Evolutionary conservation across 2,888 invertebrate species (phyloP), one percentile per base, ranked within the genome.

Genomic region (Biston stratarius): DNA sequence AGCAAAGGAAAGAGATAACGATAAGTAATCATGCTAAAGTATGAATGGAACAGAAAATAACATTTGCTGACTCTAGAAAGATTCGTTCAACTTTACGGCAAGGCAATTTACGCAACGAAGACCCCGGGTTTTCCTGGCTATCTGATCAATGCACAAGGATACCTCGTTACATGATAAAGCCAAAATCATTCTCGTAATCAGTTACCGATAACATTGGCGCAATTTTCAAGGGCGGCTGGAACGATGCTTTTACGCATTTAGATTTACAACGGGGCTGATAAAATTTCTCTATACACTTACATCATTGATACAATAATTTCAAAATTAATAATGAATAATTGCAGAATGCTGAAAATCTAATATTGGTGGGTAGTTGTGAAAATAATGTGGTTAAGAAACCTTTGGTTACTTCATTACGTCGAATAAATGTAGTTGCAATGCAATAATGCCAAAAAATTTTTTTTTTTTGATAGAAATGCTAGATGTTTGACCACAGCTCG

Each of bases 161-260:
- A 70, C 55, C 61, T 69, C 64, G 66, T 70, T 70, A 58, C 62
- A 49, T 66, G 70, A 71, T 67, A 73, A 64, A 69, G 64, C 70
- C 74, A 76, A 76, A 79, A 83, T 83, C 80, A 77, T 77, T 66
- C 61, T 70, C 69, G 84, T 87, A 87, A 91, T 91, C 91, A 83
- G 84, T 79, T 73, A 81, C 71, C 79, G 92, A 92, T 92, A 90
- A 90, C 87, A 85, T 88, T 84, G 81, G 79, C 78, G 76, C 73
- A 77, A 73, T 77, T 84, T 83, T 89, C 90, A 92, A 90, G 91
- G 91, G 78, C 85, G 80, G 69, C 69, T 71, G 62, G 67, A 45
- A 12, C 57, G 64, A 69, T 58, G 75, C 78, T 80, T 81, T 77
- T 82, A 79, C 80, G 82, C 82, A 77, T 78, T 74, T 79, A 74